A percentile compares a stretch with the other conserved stretches of the same genome.
Conservation (phyloP, 2,888 invertebrate species). For the Ceraclea dissimilis region DNA sequence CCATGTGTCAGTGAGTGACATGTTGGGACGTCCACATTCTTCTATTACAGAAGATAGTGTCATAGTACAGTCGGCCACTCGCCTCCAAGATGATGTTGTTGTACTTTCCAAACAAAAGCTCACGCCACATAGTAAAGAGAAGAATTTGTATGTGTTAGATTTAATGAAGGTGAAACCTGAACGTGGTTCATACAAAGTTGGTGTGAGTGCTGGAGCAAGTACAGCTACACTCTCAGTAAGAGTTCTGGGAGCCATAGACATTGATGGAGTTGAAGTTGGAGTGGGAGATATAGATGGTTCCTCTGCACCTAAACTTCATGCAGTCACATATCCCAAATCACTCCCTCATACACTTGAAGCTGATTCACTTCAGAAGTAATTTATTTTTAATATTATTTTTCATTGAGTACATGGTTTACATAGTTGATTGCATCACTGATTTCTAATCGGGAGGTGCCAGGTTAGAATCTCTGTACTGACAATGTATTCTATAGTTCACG, state of each 20-base stretch:
- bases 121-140: slow-evolving; percentile 44
- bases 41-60: slow-evolving; percentile 57
- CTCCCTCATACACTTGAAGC: slow-evolving; percentile 64
- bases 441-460: too few species aligned
- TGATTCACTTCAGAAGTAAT: slow-evolving; percentile 77
- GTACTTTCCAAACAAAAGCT: slow-evolving; percentile 62
- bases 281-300: slow-evolving; percentile 87
- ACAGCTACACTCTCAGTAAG: slow-evolving; percentile 56
- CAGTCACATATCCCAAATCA: slow-evolving; percentile 67
- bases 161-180: slow-evolving; percentile 69
- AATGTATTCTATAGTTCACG: background rate
- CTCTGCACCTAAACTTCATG: slow-evolving; percentile 68
- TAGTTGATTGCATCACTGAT: background rate
- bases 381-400: background rate
- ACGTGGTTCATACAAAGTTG: slow-evolving; percentile 79
- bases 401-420: background rate
- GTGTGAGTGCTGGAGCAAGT: slow-evolving; percentile 61
- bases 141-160: slow-evolving; percentile 68
- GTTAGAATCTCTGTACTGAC: too few species aligned
- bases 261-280: slow-evolving; percentile 77
- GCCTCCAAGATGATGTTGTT: slow-evolving; percentile 65
- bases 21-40: slow-evolving; percentile 64
- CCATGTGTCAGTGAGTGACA: slow-evolving; percentile 62
- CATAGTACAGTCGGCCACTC: slow-evolving; percentile 67
- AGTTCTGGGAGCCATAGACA: slow-evolving; percentile 67